Evolutionary conservation across 1,140 invertebrate species (phyloP).

Genomic region (Psix sp.): DNA sequence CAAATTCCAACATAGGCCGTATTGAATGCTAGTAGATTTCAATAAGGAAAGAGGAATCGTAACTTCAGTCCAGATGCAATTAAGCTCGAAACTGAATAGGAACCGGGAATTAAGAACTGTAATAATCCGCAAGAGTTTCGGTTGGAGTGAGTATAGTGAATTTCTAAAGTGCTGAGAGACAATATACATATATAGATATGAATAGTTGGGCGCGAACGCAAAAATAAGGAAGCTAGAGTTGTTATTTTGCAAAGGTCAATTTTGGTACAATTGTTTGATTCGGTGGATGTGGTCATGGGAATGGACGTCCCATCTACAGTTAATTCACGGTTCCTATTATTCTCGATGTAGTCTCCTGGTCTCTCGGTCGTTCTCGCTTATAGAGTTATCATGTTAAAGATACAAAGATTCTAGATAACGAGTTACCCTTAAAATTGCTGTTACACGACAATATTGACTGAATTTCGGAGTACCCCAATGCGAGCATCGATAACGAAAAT

Average conservation of each 20-base stretch:
- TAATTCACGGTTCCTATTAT: conserved; percentile 26
- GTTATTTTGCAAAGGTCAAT: no score
- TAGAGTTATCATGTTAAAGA: conserved; percentile 8
- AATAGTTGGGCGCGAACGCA: no score
- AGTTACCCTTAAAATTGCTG: background rate
- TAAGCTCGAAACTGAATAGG: conserved; percentile 11
- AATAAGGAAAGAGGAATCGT: conserved; percentile 13
- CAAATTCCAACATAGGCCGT: no score
- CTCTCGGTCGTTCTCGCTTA: conserved; percentile 23
- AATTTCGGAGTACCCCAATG: no score
- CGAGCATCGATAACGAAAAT: no score
- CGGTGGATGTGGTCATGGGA: conserved; percentile 2
- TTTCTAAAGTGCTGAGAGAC: no score
- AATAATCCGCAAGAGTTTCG: no score
- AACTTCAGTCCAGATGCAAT: conserved; percentile 17
- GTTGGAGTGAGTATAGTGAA: no score
- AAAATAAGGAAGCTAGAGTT: no score
- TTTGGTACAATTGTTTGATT: no score
- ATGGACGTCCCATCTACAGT: conserved; percentile 8
- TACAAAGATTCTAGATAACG: background rate
- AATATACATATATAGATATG: no score
- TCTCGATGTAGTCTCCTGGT: conserved; percentile 10
- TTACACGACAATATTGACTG: background rate
- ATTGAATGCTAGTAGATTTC: no score
- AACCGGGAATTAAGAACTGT: conserved; percentile 5